Percentiles rank a stretch among this genome's conserved stretches.
phyloP scores from a whole-genome alignment of 2,888 invertebrate genomes.

The Scelioninae gen. 1 region DNA sequence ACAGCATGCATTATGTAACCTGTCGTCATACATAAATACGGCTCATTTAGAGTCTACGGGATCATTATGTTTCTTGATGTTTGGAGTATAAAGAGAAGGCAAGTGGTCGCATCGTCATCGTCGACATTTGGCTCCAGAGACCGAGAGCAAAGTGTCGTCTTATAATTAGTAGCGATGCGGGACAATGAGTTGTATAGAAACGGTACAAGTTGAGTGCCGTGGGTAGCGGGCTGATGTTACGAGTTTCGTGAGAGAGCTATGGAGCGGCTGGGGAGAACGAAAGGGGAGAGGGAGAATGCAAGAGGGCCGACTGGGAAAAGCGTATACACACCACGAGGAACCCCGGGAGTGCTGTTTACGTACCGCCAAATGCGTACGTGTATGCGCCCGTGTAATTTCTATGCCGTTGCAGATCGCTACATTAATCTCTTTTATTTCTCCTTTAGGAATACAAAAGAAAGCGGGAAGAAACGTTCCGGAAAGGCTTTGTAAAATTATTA shows the following conservation, averaged over 20 bases:
- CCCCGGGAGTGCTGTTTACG: conserved; percentile 58
- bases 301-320: conserved; percentile 38
- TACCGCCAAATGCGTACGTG: conserved; percentile 39
- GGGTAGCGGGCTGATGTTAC: conserved; percentile 66
- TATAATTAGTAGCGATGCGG: conserved; percentile 77
- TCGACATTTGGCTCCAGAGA: conserved; percentile 65
- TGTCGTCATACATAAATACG: conserved; percentile 60
- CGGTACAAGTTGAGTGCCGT: conserved; percentile 69
- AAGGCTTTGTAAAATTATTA: conserved; percentile 64
- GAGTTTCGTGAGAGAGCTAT: conserved; percentile 69
- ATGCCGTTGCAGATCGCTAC: conserved; percentile 65
- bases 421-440: conserved; percentile 71
- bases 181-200: conserved; percentile 71
- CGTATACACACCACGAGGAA: conserved; percentile 56
- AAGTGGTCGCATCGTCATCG: conserved; percentile 67
- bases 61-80: conserved; percentile 67
- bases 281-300: conserved; percentile 14
- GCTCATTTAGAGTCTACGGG: conserved; percentile 54
- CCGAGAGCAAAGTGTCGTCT: conserved; percentile 73
- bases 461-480: conserved; percentile 48
- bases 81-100: conserved; percentile 64
- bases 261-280: conserved; percentile 45
- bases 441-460: conserved; percentile 65
- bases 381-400: conserved; percentile 61
- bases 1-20: conserved; percentile 38